Base-by-base conservation (phyloP, 2,888 invertebrate species). In the Thera britannica region DNA sequence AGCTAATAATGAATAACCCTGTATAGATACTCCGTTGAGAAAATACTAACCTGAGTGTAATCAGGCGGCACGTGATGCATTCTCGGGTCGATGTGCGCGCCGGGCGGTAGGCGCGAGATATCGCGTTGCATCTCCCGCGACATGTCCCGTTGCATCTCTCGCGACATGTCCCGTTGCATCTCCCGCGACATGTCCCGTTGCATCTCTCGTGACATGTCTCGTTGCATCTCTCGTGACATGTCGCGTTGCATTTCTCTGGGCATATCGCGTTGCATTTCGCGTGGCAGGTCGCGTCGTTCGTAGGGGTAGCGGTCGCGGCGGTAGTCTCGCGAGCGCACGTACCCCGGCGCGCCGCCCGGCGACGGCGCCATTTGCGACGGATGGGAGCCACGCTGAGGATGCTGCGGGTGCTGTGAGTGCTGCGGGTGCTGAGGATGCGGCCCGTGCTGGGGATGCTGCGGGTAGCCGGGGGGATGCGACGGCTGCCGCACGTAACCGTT, bases 31-130 rank as follows among this genome's bases (percentile, higher is more conserved):
- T n/a, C 3, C 11, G 64, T 57, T 44, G 55, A 68, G 59, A 74
- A 79, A 79, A 67, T 49, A 65, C 62, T 75, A 77, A 92, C 93
- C 90, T 92, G 93, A 83, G 95, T 88, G 78, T 90, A 91, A 79
- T 92, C 92, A 36, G 92, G 89, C 75, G 86, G 89, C 2, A 63
- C 70, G 48, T 70, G 70, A 59, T 70, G 70, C 63, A 70, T 66
- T 12, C 70, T 58, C 8, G 63, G 70, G 54, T 70, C 70, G 35
- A 66, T 58, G 58, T 67, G 70, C 11, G 65, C 52, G 46, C 65
- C 65, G 48, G 65, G 80, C 69, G 80, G 79, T 70, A 76, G 72
- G 6, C 89, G 86, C 67, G 82, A 71, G 67, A 75, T 71, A 38
- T 80, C 83, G 58, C 89, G 86, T 65, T 82, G 71, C 65, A 74